Percentiles rank a stretch among this genome's conserved stretches.
phyloP scores from a whole-genome alignment of 2,888 invertebrate species.

The Pollenia griseotomentosa region DNA sequence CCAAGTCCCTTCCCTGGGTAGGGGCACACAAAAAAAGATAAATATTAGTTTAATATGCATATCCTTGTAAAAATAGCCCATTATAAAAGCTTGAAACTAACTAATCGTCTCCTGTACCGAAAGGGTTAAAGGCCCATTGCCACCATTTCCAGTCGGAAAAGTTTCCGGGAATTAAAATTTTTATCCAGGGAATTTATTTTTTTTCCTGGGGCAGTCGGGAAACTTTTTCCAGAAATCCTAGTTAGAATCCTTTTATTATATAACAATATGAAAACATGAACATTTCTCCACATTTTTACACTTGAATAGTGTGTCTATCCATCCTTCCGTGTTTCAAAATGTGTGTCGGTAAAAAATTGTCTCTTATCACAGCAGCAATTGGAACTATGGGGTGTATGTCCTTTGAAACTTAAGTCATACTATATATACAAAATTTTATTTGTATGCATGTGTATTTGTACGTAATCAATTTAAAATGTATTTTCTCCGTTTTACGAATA shows the following conservation, averaged over 20 bases:
- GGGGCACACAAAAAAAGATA: no score
- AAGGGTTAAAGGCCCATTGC: no score
- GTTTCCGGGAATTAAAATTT: no score
- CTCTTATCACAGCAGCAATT: constrained; percentile 2
- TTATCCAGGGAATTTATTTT: no score
- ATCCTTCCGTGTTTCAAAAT: not conserved
- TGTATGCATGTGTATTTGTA: not conserved
- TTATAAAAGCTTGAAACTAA: no score
- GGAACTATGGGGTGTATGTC: not conserved
- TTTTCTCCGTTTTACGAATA: not conserved
- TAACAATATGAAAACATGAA: constrained; percentile 9
- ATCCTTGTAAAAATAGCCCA: no score
- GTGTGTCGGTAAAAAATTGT: not conserved
- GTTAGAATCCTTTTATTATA: not conserved
- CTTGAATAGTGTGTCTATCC: not conserved
- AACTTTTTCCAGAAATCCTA: no score
- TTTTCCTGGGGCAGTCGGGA: no score
- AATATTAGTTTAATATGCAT: no score
- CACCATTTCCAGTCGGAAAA: no score
- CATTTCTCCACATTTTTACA: not conserved
- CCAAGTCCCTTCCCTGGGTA: no score
- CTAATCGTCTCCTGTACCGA: no score
- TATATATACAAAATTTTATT: not conserved
- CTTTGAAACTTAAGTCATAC: constrained; percentile 15
- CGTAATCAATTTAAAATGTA: constrained; percentile 40